Conservation (phyloP, 2,113 vertebrate genomes). For the Bucco capensis region DNA sequence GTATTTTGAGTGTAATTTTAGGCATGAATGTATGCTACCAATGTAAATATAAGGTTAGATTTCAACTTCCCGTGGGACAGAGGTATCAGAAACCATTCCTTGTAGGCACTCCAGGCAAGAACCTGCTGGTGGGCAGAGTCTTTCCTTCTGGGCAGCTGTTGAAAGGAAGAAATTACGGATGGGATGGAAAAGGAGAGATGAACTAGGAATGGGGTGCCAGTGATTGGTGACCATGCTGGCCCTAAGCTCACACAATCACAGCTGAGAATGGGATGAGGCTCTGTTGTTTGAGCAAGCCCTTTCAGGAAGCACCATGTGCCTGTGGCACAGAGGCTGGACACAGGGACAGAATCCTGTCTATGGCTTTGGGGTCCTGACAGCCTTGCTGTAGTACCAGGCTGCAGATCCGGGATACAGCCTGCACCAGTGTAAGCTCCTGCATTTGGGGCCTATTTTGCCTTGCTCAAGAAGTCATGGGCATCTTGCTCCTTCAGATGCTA, state of each 20-base stretch:
- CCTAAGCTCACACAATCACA: neutral
- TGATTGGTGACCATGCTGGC: rapidly evolving
- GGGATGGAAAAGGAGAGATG: rapidly evolving
- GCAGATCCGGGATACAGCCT: neutral
- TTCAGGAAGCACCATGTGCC: neutral
- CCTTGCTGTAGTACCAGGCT: neutral
- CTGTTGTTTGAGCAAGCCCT: neutral
- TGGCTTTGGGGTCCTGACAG: neutral
- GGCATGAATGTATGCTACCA: neutral
- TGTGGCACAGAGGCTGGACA: neutral
- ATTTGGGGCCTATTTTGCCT: neutral
- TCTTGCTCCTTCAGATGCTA: neutral
- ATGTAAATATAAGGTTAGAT: neutral
- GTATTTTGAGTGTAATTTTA: neutral
- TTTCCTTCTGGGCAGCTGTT: neutral
- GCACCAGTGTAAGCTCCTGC: neutral
- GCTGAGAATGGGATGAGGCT: neutral
- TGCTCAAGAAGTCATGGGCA: neutral
- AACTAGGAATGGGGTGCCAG: neutral
- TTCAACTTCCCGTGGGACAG: neutral
- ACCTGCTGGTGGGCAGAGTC: neutral
- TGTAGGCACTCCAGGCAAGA: neutral
- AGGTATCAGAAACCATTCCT: neutral
- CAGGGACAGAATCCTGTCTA: neutral
- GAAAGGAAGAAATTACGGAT: neutral